Percentiles rank a stretch among this genome's conserved stretches.
Evolutionary conservation across 2,113 vertebrate genomes (phyloP).

Genomic region (Plectropomus leopardus): DNA sequence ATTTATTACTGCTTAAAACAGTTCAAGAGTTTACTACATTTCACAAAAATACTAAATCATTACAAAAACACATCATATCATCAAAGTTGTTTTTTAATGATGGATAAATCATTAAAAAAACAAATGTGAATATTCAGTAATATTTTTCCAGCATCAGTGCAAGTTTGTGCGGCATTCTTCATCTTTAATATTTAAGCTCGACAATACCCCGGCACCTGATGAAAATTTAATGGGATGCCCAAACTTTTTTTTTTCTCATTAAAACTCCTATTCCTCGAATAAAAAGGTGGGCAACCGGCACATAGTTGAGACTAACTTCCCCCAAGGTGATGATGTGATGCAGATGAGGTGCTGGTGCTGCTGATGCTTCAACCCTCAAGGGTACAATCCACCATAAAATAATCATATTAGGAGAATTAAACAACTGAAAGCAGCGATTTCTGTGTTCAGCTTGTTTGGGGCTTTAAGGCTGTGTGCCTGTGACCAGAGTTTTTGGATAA

Average conservation of each 20-base stretch:
- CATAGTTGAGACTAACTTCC: constrained; percentile 28
- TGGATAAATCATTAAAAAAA: constrained; percentile 51
- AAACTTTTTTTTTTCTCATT: constrained; percentile 31
- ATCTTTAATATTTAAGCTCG: constrained; percentile 59
- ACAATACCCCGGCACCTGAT: constrained; percentile 30
- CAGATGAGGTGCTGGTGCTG: constrained; percentile 36
- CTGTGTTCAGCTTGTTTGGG: constrained; percentile 1
- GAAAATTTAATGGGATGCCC: constrained; percentile 46
- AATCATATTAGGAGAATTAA: constrained; percentile 55
- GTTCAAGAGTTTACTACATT: constrained; percentile 8
- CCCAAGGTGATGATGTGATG: constrained; percentile 49
- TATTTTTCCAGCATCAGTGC: constrained; percentile 9
- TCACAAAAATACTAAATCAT: constrained; percentile 22
- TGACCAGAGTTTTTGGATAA: constrained; percentile 31
- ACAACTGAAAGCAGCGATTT: constrained; percentile 51
- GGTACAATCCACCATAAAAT: constrained; percentile 43
- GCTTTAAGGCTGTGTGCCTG: background rate
- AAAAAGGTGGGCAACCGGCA: constrained; percentile 27
- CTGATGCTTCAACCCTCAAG: constrained; percentile 34
- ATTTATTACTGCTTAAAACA: background rate
- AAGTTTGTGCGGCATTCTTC: constrained; percentile 15
- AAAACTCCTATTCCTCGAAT: constrained; percentile 27
- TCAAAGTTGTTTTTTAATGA: constrained; percentile 38
- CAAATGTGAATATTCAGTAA: constrained; percentile 55
- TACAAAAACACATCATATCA: constrained; percentile 13